Evolutionary conservation across 2,888 invertebrate genomes (phyloP).

Genomic region (Morpho helenor): DNA sequence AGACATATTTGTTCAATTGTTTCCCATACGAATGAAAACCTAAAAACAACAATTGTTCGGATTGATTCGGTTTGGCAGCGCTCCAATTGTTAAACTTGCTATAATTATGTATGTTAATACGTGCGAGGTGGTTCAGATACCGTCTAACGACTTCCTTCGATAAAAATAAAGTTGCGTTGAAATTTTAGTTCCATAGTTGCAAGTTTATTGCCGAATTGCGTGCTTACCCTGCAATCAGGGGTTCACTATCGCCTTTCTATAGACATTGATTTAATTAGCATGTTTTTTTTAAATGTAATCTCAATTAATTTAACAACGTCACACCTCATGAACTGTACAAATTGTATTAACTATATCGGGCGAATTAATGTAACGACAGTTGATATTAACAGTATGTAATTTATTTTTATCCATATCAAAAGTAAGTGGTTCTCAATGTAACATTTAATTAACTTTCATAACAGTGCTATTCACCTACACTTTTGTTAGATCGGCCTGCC

Average conservation of each 20-base stretch:
- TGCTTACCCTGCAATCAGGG: conserved; percentile 62
- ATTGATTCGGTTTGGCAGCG: conserved; percentile 62
- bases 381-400: not conserved
- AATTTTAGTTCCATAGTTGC: conserved; percentile 75
- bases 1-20: conserved; percentile 47
- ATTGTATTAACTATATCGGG: not conserved
- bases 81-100: conserved; percentile 73
- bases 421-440: too few species aligned
- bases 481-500: too few species aligned
- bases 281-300: conserved; percentile 23
- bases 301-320: too few species aligned
- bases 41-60: conserved; percentile 66
- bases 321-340: conserved; percentile 21
- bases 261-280: conserved; percentile 75
- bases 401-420: too few species aligned
- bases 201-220: conserved; percentile 75
- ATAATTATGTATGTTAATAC: conserved; percentile 78
- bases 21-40: conserved; percentile 58
- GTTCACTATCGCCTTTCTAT: conserved; percentile 68
- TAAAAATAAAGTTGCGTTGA: conserved; percentile 78
- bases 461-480: too few species aligned
- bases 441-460: too few species aligned
- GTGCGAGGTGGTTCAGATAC: conserved; percentile 72
- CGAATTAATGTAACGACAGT: not conserved
- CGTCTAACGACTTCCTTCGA: conserved; percentile 77